A percentile compares a stretch with the other conserved stretches of the same genome.
Conservation (phyloP, 2,113 vertebrate genomes). For the Pterocles burchelli region DNA sequence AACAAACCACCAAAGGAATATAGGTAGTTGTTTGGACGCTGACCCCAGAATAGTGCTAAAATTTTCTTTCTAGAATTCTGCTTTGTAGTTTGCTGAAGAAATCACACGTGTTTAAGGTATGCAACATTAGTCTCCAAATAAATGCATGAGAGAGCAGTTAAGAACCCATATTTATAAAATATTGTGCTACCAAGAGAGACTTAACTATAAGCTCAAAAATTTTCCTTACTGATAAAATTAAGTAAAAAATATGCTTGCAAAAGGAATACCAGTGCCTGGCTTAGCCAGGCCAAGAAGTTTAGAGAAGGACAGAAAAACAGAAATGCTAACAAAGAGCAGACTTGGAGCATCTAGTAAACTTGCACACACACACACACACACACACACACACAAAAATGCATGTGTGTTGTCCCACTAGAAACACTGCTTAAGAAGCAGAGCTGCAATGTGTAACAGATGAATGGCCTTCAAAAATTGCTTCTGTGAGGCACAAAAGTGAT, state of each 20-base stretch:
- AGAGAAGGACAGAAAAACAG: neutral
- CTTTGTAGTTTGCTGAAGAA: neutral
- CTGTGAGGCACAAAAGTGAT: neutral
- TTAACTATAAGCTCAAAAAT: neutral
- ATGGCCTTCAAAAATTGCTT: slow-evolving; percentile 10
- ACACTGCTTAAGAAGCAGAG: neutral
- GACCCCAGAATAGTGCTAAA: neutral
- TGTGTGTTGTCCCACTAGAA: neutral
- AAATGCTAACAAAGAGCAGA: neutral
- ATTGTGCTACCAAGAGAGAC: neutral
- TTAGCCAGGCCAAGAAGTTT: neutral
- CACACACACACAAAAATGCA: neutral
- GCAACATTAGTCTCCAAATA: neutral
- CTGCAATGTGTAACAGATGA: neutral
- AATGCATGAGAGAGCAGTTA: fast-evolving
- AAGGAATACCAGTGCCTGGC: neutral
- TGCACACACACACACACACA: neutral
- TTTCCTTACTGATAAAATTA: neutral
- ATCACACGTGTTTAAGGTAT: neutral
- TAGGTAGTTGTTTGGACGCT: neutral
- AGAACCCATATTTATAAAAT: neutral
- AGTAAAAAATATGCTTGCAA: neutral
- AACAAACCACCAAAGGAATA: neutral
- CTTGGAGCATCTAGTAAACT: neutral
- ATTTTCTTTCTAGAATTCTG: neutral